Base-by-base conservation (phyloP, 2,888 invertebrate species). In the Trissolcus japonicus region DNA sequence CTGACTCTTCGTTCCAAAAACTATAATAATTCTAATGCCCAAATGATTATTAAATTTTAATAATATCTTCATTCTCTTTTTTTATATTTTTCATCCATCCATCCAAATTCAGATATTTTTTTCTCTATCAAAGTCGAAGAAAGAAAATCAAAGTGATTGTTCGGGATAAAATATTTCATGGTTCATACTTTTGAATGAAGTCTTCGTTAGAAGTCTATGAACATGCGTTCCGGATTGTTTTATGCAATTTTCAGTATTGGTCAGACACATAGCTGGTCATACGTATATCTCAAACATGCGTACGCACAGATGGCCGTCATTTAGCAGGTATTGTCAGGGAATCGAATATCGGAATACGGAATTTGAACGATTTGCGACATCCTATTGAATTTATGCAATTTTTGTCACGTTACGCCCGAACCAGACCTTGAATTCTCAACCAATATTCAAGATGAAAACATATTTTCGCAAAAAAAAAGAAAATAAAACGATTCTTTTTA, bases 301-400 rank as follows among this genome's bases (percentile, higher is more conserved):
- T 75, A 65, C 75, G 61, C 71, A 81, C 80, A 82, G 80, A 81
- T 78, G 80, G 81, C 80, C 84, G 83, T 86, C 87, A 88, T 86
- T 87, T 86, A 85, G 84, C 59, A 81, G 80, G 85, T 86, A 88
- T 88, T 87, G 87, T 87, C 84, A 84, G 82, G 83, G 82, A 81
- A 82, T 63, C 81, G 84, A 83, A 84, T 84, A 84, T 83, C 82
- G 84, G 86, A 87, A 87, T 87, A 86, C 86, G 84, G 84, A 86
- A 87, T 87, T 84, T 79, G 80, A 66, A 61, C 80, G 78, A 73
- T 80, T 80, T 71, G 75, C 81, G 81, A 82, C 81, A 81, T 81
- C 72, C 76, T 59, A 55, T 72, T 69, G 73, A 78, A 79, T 81
- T 76, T 77, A 77, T 79, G 72, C 71, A 71, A 74, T 68, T 79